Evolutionary conservation across 2,113 vertebrate genomes (phyloP).

Genomic region (Thamnaconus septentrionalis): DNA sequence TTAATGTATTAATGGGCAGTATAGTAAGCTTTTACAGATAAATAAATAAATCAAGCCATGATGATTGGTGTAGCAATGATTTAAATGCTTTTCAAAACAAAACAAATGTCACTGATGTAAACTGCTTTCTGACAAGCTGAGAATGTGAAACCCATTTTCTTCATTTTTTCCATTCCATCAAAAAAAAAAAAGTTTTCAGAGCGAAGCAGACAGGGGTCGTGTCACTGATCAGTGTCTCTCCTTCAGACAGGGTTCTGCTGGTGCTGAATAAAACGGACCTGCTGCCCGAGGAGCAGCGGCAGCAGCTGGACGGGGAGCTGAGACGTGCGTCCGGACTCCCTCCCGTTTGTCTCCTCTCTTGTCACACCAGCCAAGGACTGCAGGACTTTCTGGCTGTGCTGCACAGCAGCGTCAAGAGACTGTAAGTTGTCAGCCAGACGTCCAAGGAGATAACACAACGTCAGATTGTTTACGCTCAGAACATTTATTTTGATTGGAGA

Average conservation of each 20-base stretch:
- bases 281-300: conserved; percentile 39
- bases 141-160: too few relatives aligned
- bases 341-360: conserved; percentile 58
- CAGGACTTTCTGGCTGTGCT: conserved; percentile 55
- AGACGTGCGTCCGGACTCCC: conserved; percentile 40
- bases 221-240: not conserved
- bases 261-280: conserved; percentile 68
- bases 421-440: conserved; percentile 48
- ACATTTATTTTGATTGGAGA: not conserved
- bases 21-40: too few relatives aligned
- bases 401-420: conserved; percentile 43
- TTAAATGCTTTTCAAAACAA: too few relatives aligned
- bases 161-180: too few relatives aligned
- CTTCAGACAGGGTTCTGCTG: conserved; percentile 46
- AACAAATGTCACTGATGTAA: too few relatives aligned
- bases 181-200: not conserved
- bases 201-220: too few relatives aligned
- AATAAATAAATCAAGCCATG: too few relatives aligned
- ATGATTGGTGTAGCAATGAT: too few relatives aligned
- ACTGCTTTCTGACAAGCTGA: too few relatives aligned
- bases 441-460: not conserved
- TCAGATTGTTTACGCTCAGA: not conserved
- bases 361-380: conserved; percentile 58
- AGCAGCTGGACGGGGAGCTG: conserved; percentile 44
- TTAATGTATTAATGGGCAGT: too few relatives aligned